Evolutionary conservation across 1,140 invertebrate genomes (phyloP).

Genomic region (Archivesica marissinica): DNA sequence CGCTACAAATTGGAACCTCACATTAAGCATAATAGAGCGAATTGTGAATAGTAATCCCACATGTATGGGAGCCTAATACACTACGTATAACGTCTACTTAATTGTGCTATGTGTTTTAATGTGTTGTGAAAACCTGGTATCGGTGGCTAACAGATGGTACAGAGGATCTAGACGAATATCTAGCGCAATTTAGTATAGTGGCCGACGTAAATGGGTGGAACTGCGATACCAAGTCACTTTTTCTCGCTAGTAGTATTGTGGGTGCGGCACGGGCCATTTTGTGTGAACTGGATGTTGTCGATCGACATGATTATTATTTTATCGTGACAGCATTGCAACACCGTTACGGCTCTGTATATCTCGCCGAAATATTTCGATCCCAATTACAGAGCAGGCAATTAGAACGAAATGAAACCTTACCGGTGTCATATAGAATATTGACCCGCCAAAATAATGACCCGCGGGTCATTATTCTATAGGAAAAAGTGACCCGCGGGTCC

Average conservation of each 20-base stretch:
- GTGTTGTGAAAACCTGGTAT: too few species aligned
- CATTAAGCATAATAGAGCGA: too few species aligned
- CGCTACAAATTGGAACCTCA: too few species aligned
- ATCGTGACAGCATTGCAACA: background rate
- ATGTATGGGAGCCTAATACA: too few species aligned
- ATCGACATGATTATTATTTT: background rate
- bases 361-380: background rate
- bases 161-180: slow-evolving; percentile 41
- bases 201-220: slow-evolving; percentile 40
- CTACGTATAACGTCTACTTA: too few species aligned
- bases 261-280: background rate
- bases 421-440: too few species aligned
- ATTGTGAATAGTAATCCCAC: too few species aligned
- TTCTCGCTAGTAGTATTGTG: slow-evolving; percentile 6
- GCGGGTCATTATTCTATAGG: too few species aligned
- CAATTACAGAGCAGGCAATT: background rate
- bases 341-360: slow-evolving; percentile 4
- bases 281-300: background rate
- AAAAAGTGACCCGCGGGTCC: too few species aligned
- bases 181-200: slow-evolving; percentile 40
- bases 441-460: too few species aligned
- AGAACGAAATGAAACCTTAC: slow-evolving; percentile 14
- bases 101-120: too few species aligned
- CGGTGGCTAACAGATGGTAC: background rate
- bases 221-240: slow-evolving; percentile 17